These are phyloP conservation scores for Aphidius gifuensis DNA, from an alignment of 1,140 invertebrate species.

Conservation along the genomic window DNA sequence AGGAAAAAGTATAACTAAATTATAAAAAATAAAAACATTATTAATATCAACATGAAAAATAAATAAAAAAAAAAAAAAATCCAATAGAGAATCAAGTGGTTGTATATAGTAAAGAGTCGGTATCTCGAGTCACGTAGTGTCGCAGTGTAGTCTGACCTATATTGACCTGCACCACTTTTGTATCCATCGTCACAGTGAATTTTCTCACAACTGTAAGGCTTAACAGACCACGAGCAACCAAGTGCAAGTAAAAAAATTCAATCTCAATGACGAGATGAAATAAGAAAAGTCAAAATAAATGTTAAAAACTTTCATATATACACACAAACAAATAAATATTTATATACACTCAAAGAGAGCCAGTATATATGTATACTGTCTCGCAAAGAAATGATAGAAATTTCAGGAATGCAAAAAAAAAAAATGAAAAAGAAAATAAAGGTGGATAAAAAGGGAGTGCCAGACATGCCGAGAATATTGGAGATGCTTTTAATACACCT, in stretches of 20 bases:
- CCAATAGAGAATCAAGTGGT: constrained; percentile 17
- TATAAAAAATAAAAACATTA: too few species aligned
- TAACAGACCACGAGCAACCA: not conserved
- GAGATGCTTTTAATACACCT: constrained; percentile 23
- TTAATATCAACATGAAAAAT: not conserved
- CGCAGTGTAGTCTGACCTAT: constrained; percentile 47
- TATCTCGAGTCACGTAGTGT: constrained; percentile 42
- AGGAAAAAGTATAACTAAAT: too few species aligned
- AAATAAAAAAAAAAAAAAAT: not conserved
- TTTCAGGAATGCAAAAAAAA: too few species aligned
- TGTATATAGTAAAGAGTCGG: constrained; percentile 22
- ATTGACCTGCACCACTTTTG: constrained; percentile 33
- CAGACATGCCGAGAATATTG: constrained; percentile 16
- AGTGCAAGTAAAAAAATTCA: not conserved
- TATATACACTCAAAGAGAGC: not conserved
- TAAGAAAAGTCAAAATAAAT: not conserved
- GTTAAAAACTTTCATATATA: not conserved
- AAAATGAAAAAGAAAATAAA: too few species aligned
- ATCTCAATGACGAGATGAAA: not conserved
- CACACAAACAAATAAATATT: not conserved
- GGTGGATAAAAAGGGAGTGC: not conserved
- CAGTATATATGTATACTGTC: not conserved
- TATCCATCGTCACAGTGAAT: constrained; percentile 26
- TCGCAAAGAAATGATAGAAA: not conserved
- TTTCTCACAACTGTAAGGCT: not conserved